These are phyloP conservation scores for Ophioderma brevispina DNA, from an alignment of 35 echinoderm and acorn worm species.

Conservation along the genomic window DNA sequence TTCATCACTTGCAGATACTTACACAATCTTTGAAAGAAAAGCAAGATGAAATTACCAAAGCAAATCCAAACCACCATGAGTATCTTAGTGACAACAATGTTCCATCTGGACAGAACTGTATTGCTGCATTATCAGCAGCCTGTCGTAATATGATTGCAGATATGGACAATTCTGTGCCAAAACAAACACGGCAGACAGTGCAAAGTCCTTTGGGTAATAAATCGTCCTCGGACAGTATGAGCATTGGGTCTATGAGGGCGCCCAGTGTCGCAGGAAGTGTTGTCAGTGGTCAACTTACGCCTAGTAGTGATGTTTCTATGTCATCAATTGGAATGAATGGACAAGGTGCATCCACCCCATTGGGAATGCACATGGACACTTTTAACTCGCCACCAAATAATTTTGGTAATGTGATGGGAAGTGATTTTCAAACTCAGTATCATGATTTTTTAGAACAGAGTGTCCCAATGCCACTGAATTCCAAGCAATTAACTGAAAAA, in stretches of 20 bases:
- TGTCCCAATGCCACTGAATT: slow-evolving; percentile 68
- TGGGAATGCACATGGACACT: not conserved
- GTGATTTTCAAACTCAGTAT: slow-evolving; percentile 67
- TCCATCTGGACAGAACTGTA: slow-evolving; percentile 88
- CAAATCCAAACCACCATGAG: slow-evolving; percentile 68
- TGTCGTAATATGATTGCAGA: slow-evolving; percentile 99
- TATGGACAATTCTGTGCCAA: slow-evolving; percentile 87
- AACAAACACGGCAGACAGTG: slow-evolving; percentile 41
- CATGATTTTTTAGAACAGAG: slow-evolving; percentile 79
- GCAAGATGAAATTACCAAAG: slow-evolving; percentile 51
- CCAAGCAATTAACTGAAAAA: slow-evolving; percentile 64
- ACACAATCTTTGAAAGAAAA: slow-evolving; percentile 44
- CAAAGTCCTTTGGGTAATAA: slow-evolving; percentile 57
- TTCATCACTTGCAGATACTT: slow-evolving; percentile 51
- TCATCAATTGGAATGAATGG: slow-evolving; percentile 13
- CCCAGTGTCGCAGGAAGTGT: not conserved
- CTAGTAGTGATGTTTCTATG: slow-evolving; percentile 3
- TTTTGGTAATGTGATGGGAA: not conserved
- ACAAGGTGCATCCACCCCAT: slow-evolving; percentile 19
- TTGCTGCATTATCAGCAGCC: slow-evolving; percentile 93
- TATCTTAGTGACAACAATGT: slow-evolving; percentile 66
- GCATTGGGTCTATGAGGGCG: not conserved
- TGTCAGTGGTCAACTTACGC: not conserved
- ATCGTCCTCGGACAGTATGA: not conserved
- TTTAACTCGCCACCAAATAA: slow-evolving; percentile 20